Conservation (phyloP, 2,888 invertebrate species). For the Rhimphoctona megacephalus region DNA sequence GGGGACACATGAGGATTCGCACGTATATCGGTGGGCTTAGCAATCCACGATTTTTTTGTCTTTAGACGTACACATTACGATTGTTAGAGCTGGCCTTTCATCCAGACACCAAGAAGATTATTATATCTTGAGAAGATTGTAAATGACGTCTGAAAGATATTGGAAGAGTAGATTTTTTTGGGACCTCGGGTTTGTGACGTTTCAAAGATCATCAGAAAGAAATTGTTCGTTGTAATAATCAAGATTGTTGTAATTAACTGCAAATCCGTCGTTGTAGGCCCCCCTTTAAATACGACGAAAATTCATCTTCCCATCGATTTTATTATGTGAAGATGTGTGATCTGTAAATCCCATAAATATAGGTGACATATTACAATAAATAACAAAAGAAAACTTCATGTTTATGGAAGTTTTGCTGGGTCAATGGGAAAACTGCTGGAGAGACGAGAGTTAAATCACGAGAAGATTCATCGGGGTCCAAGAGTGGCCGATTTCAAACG, state of each 20-base stretch:
- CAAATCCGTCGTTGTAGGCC: background rate
- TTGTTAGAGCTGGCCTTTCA: background rate
- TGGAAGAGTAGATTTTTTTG: background rate
- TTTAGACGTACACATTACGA: background rate
- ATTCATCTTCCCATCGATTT: background rate
- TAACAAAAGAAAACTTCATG: background rate
- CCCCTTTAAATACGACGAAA: background rate
- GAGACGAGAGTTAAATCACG: conserved; percentile 47
- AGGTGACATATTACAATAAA: background rate
- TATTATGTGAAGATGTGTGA: background rate
- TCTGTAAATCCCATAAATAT: background rate
- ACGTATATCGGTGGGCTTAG: background rate
- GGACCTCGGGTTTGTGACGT: background rate
- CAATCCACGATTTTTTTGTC: background rate
- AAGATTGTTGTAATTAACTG: background rate
- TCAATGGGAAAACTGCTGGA: conserved; percentile 52
- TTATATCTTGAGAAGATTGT: background rate
- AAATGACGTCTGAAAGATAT: background rate
- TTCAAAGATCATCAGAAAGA: background rate
- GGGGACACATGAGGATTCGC: background rate
- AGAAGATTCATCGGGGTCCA: conserved; percentile 65
- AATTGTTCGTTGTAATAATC: background rate
- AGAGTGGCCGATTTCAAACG: conserved; percentile 56
- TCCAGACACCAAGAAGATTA: background rate
- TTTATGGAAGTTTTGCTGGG: conserved; percentile 49